Base-by-base conservation (phyloP, 1,140 invertebrate species). In the Heliconius hermathena region DNA sequence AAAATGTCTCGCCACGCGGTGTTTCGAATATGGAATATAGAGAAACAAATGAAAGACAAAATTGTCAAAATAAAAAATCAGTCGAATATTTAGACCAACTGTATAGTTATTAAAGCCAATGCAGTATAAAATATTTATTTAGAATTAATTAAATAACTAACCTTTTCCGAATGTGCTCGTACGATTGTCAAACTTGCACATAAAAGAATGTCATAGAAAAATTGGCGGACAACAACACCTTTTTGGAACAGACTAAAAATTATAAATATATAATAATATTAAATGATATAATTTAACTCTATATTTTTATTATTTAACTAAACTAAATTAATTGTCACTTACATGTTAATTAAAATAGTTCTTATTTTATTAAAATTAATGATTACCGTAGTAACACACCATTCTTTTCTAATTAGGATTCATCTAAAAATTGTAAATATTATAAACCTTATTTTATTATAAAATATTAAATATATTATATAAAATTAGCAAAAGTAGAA, bases 91-190 rank as follows among this genome's bases (percentile, higher is more conserved):
- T 66, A 26, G 26, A 29, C 60, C 9, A 66, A 29, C 16, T 66
- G 16, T 16, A 66, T 66, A 16, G 22, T 66, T 29, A 29, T 66
- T 66, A 66, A 4, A 66, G 13, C 9, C 22, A 66, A 66, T 29
- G 16, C 11, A 26, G 9, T 18, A 66, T 26, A 29, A 66, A 66
- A 26, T 13, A 26, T 26, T 18, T 5, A 66, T 66, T 66, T 29
- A 66, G 26, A 66, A 66, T 26, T 29, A 66, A 13, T 26, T 66
- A 66, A 66, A 66, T 66, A 29, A 84, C 87, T 86, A 83, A 92
- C 91, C 90, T 91, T 85, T 77, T 71, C 70, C 86, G 89, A 92
- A 92, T 90, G 91, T 91, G 90, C 87, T 90, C 83, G 84, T 85
- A 81, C 77, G 89, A 84, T 78, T 88, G 88, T 89, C 88, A 90